Conservation (phyloP, 2,113 vertebrate species). For the Phyllostomus discolor region DNA sequence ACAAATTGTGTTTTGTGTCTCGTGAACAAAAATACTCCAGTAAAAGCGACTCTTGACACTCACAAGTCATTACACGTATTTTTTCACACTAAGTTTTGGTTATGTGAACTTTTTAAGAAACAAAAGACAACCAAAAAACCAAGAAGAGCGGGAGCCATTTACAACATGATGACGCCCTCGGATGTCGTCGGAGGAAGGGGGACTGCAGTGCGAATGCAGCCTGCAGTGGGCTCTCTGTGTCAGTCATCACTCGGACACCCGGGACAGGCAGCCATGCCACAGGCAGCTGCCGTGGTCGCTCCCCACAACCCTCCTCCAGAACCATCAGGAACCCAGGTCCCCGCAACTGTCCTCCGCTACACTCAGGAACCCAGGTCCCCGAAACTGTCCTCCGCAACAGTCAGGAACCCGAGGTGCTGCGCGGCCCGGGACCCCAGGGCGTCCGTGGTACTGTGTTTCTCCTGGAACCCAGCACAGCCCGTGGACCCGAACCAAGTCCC, state of each 20-base stretch:
- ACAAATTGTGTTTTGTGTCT: neutral
- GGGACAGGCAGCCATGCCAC: conserved; percentile 24
- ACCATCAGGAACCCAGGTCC: conserved; percentile 57
- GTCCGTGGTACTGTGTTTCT: conserved; percentile 56
- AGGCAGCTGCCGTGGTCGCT: conserved; percentile 38
- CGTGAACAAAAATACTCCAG: neutral
- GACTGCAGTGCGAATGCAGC: neutral
- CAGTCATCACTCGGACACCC: conserved; percentile 13
- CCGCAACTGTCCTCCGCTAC: conserved; percentile 27
- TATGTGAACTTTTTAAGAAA: neutral
- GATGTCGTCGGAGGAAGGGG: neutral
- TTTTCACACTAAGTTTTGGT: neutral
- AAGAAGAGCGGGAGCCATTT: neutral
- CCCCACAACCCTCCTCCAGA: neutral
- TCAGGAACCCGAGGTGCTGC: conserved; percentile 59
- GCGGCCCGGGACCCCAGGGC: conserved; percentile 22
- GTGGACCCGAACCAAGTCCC: conserved; percentile 39
- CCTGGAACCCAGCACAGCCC: neutral
- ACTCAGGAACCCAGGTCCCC: conserved; percentile 43
- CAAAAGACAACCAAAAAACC: neutral
- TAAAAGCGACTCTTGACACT: neutral
- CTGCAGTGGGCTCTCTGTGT: neutral
- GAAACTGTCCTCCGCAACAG: conserved; percentile 47
- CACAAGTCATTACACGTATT: neutral
- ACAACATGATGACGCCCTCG: conserved; percentile 17